Percentiles rank a stretch among this genome's conserved stretches.
Conservation (phyloP, 2,888 invertebrate species). For the Heliconius ismenius region DNA sequence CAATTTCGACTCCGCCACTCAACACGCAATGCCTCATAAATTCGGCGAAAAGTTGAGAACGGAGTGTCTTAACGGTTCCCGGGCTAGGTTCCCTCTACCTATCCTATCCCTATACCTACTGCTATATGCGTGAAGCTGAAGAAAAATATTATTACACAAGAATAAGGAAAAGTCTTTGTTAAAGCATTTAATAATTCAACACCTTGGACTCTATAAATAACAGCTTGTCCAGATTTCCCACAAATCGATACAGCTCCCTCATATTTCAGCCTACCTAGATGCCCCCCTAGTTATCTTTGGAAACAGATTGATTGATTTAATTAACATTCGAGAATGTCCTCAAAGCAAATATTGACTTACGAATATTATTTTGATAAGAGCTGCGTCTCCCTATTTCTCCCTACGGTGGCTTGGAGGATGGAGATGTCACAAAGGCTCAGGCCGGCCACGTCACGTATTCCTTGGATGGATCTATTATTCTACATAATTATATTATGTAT, state of each 20-base stretch:
- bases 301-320: conserved; percentile 19
- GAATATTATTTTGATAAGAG: neutral
- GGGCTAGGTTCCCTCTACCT: no score
- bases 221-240: neutral
- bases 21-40: no score
- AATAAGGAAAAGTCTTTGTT: neutral
- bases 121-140: no score
- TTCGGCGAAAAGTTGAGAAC: no score
- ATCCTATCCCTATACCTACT: no score
- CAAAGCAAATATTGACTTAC: conserved; percentile 32
- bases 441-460: neutral
- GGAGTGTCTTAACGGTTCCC: no score
- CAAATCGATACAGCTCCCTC: conserved; percentile 34
- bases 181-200: neutral
- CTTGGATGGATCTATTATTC: neutral
- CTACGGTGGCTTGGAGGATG: conserved; percentile 22
- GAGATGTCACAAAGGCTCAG: conserved; percentile 1
- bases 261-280: conserved; percentile 8
- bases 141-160: no score
- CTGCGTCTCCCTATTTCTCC: conserved; percentile 13
- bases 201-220: neutral
- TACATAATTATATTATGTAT: no score
- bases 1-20: no score
- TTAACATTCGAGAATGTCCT: conserved; percentile 18
- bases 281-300: neutral